Base-by-base conservation (phyloP, 2,113 vertebrate genomes). In the Cinclus cinclus region DNA sequence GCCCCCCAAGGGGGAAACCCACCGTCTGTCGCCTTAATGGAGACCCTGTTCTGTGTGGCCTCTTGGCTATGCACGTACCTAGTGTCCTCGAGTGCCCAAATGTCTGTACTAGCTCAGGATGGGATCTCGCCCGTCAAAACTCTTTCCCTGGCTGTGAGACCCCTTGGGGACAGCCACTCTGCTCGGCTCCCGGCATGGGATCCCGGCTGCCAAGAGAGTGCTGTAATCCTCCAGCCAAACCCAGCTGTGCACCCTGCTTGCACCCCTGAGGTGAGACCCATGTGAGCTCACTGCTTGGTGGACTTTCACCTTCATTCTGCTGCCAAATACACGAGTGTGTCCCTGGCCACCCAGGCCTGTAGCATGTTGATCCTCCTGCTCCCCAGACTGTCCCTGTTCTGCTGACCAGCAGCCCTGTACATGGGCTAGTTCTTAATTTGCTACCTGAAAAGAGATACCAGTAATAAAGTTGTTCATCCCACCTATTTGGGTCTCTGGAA, bases 21-120 rank as follows among this genome's bases (percentile, higher is more conserved):
- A 84, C 94, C 90, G 4, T 91, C 83, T 89, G 79, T 95, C 83
- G 90, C 97, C 96, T 96, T 94, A 96, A 96, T 25, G 17, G 12
- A 91, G 94, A 97, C 88, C 92, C 96, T 17, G 1, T 83, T 93
- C 70, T 74, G 83, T 1, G 30, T 95, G 91, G 95, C 94, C 87
- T 87, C 79, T 64, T n/a, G 89, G 88, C 83, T 90, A 56, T 92
- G 94, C 83, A 83, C 18, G 0, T 59, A 83, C 63, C 37, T 30
- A 28, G 53, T 84, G 94, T 94, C 71, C 74, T 81, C 0, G 6
- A 47, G 92, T 75, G 88, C 74, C 87, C 52, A 16, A 85, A 70
- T 28, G 73, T 77, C 84, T 52, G 9, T 93, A 71, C 44, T 78
- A 83, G 87, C 89, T 92, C 90, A 95, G 94, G 94, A 87, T 85